A percentile compares a stretch with the other conserved stretches of the same genome.
phyloP scores from a whole-genome alignment of 2,888 invertebrate genomes.

The Macrophya annulata region DNA sequence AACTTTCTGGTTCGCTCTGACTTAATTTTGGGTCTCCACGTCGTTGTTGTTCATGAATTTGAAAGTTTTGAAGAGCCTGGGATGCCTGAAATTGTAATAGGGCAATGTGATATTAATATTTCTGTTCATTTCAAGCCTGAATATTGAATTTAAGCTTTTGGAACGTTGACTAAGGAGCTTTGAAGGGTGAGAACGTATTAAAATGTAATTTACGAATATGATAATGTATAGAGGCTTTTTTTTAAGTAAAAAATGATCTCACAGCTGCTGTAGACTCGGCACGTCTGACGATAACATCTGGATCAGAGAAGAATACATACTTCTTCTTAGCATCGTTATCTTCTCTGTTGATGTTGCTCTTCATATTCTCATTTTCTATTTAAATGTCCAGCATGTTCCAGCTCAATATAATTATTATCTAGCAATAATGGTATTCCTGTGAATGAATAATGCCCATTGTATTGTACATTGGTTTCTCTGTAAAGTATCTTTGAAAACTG shows the following conservation, averaged over 20 bases:
- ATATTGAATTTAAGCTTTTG: background rate
- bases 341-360: conserved; percentile 66
- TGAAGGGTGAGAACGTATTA: background rate
- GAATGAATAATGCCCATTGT: background rate
- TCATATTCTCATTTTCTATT: conserved; percentile 68
- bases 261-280: conserved; percentile 70
- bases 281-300: conserved; percentile 69
- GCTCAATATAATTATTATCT: background rate
- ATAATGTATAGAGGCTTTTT: background rate
- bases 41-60: conserved; percentile 63
- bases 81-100: conserved; percentile 62
- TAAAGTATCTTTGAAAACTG: background rate
- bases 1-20: conserved; percentile 58
- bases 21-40: conserved; percentile 55
- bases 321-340: conserved; percentile 67
- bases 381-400: conserved; percentile 36
- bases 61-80: conserved; percentile 63
- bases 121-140: background rate
- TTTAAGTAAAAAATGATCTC: conserved; percentile 59
- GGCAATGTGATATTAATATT: background rate
- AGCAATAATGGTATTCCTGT: background rate
- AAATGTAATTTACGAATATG: background rate
- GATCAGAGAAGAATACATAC: conserved; percentile 73
- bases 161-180: background rate
- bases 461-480: background rate